A percentile compares a stretch with the other conserved stretches of the same genome.
Evolutionary conservation across 2,888 invertebrate species (phyloP).

Genomic region (Oasisia sp.): DNA sequence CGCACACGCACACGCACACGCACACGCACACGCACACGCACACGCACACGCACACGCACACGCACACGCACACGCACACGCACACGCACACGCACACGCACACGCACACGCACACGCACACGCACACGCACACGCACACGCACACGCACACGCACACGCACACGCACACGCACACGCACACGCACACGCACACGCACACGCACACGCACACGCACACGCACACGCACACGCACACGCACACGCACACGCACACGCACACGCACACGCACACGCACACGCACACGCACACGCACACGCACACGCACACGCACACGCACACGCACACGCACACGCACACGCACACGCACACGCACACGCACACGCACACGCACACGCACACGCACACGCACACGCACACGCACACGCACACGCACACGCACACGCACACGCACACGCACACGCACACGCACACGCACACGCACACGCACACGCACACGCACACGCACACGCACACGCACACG

Average conservation of each 20-base stretch:
- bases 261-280: neutral
- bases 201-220: neutral
- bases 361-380: neutral
- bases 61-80: neutral
- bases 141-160: no score
- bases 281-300: neutral
- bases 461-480: neutral
- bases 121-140: neutral
- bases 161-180: no score
- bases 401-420: no score
- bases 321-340: neutral
- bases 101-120: neutral
- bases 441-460: no score
- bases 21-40: neutral
- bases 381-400: neutral
- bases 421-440: no score
- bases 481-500: neutral
- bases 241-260: neutral
- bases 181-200: neutral
- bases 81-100: neutral
- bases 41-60: neutral
- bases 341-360: neutral
- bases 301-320: neutral
- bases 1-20: neutral
- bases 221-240: neutral